phyloP scores from a whole-genome alignment of 2,797 vertebrate genomes.

The Ptychobarbus kaznakovi region DNA sequence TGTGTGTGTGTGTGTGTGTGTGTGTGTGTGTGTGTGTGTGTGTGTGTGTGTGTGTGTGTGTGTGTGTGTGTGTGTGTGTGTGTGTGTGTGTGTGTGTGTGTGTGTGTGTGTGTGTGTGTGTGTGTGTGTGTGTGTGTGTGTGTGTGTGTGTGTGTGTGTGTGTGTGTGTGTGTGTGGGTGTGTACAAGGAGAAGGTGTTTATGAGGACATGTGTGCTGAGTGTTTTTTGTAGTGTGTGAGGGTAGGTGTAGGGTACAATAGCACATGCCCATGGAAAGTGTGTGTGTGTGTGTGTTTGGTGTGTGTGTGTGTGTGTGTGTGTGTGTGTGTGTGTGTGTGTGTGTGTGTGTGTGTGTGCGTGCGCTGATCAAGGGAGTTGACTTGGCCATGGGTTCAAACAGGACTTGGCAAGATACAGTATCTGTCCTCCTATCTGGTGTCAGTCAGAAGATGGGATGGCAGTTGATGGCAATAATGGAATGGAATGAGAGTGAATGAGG shows the following conservation, averaged over 20 bases:
- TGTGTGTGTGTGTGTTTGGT: background rate
- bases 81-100: conserved; percentile 53
- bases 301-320: conserved; percentile 60
- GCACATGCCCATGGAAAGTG: too few species aligned
- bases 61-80: conserved; percentile 10
- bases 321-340: conserved; percentile 55
- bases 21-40: conserved; percentile 54
- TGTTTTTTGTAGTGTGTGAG: too few species aligned
- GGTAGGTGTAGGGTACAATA: too few species aligned
- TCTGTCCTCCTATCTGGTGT: conserved; percentile 43
- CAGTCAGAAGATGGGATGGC: conserved; percentile 32
- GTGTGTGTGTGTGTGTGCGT: conserved; percentile 57
- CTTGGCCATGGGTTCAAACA: conserved; percentile 66
- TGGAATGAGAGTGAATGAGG: conserved; percentile 2
- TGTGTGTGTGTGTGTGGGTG: too few species aligned
- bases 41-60: conserved; percentile 55
- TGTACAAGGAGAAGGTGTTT: too few species aligned
- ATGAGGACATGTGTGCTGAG: too few species aligned
- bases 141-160: too few species aligned
- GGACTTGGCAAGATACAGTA: conserved; percentile 43
- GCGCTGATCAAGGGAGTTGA: conserved; percentile 56
- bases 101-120: conserved; percentile 52
- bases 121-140: conserved; percentile 58
- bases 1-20: conserved; percentile 55
- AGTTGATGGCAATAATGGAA: conserved; percentile 18